Evolutionary conservation across 2,797 vertebrate species (phyloP), one percentile per base, ranked within the genome.

Genomic region (Tympanoctomys barrerae): DNA sequence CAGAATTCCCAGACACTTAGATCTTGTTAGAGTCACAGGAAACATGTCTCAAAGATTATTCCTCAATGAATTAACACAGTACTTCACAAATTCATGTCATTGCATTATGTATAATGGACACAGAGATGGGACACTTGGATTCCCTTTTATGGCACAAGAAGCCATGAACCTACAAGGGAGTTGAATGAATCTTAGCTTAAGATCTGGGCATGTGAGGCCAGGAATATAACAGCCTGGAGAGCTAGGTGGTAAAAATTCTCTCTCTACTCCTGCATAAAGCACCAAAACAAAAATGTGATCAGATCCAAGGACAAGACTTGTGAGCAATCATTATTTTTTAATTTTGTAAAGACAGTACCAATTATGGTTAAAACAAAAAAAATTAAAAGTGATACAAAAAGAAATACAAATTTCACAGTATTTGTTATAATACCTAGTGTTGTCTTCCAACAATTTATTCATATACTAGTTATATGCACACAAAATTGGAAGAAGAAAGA

Each of bases 1-100:
- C 49, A 22, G 14, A 91, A 83, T 87, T 80, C 70, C 57, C 57
- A 87, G 39, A 92, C 89, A 94, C 11, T 39, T 68, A 84, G 11
- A 31, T 0, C 75, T 62, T 70, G 33, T 52, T 70, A 16, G 4
- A 18, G 2, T 21, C 46, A 66, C 26, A 54, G 62, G 28, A 79
- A 83, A 79, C 31, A 13, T 54, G 10, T 5, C 22, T 39, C 57
- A 82, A 95, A 82, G 66, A 82, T n/a, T 77, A 78, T 81, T 59
- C 5, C 39, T 90, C 39, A 62, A 49, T 36, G 77, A n/a, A 46
- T 42, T 61, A 70, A 28, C 24, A 57, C 31, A 49, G 16, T 54
- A n/a, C 21, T 68, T 36, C 78, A 22, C 82, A 36, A 81, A 71
- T 75, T 64, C 21, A 81, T 18, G 88, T 73, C 26, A 59, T 21